Percentiles rank a stretch among this genome's conserved stretches.
phyloP scores from a whole-genome alignment of 2,888 invertebrate species.

The Tortricodes alternella region DNA sequence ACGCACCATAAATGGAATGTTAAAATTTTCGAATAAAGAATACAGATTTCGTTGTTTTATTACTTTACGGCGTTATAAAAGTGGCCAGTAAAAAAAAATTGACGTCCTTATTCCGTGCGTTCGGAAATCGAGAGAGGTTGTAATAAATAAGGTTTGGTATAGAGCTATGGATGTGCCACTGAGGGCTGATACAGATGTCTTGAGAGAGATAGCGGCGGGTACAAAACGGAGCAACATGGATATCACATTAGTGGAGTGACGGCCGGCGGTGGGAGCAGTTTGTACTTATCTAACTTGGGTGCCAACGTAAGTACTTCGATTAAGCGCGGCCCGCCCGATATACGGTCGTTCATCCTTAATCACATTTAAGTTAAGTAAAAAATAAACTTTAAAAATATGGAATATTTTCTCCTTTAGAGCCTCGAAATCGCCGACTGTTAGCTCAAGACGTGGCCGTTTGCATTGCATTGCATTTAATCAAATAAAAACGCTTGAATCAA shows the following conservation, averaged over 20 bases:
- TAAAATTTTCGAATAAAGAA: slow-evolving; percentile 25
- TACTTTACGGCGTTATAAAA: slow-evolving; percentile 24
- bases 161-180: slow-evolving; percentile 65
- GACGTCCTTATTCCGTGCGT: slow-evolving; percentile 40
- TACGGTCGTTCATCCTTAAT: slow-evolving; percentile 9
- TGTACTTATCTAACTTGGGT: slow-evolving; percentile 31
- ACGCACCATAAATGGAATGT: slow-evolving; percentile 23
- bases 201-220: slow-evolving; percentile 68
- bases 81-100: slow-evolving; percentile 26
- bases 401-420: too few species aligned
- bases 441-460: too few species aligned
- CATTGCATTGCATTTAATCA: background rate
- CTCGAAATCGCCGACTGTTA: too few species aligned
- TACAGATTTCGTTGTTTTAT: slow-evolving; percentile 26
- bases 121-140: slow-evolving; percentile 61
- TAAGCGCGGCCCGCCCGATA: slow-evolving; percentile 11
- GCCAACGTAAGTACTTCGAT: slow-evolving; percentile 24
- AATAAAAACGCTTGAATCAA: background rate
- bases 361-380: background rate
- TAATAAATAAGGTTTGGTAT: slow-evolving; percentile 76
- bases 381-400: too few species aligned
- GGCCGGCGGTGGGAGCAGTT: slow-evolving; percentile 25
- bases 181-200: slow-evolving; percentile 81
- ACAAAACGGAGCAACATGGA: slow-evolving; percentile 74
- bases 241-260: slow-evolving; percentile 73